A percentile compares a stretch with the other conserved stretches of the same genome.
Conservation (phyloP, 2,113 vertebrate species). For the Miniopterus natalensis region DNA sequence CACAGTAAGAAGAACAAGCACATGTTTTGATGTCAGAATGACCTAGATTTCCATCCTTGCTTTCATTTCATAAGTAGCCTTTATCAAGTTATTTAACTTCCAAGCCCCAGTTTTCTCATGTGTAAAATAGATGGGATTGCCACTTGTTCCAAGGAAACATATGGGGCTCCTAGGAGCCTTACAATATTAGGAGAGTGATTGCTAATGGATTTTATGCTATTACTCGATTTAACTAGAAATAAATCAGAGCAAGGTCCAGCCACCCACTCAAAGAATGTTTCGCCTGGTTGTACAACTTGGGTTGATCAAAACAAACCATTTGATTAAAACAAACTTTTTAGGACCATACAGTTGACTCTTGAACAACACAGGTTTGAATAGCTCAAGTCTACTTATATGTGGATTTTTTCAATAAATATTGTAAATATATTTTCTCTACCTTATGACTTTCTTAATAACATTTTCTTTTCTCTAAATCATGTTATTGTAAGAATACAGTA, state of each 20-base stretch:
- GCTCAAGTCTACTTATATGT: not conserved
- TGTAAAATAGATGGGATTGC: not conserved
- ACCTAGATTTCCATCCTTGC: not conserved
- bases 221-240: not conserved
- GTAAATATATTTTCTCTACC: not conserved
- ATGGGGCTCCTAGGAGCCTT: not conserved
- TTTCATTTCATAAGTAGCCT: not conserved
- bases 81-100: not conserved
- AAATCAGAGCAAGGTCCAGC: not conserved
- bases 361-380: not conserved
- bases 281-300: not conserved
- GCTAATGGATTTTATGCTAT: not conserved
- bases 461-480: not conserved
- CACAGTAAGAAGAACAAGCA: fast-evolving
- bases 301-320: not conserved
- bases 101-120: not conserved
- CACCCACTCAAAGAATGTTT: not conserved
- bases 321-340: constrained; percentile 24
- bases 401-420: not conserved
- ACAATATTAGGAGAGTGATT: not conserved
- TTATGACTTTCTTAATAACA: not conserved
- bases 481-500: not conserved
- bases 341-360: not conserved
- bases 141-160: not conserved
- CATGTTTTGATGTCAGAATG: not conserved